These are phyloP conservation scores for Acomys russatus DNA, from an alignment of 2,797 vertebrate genomes.

Conservation along the genomic window DNA sequence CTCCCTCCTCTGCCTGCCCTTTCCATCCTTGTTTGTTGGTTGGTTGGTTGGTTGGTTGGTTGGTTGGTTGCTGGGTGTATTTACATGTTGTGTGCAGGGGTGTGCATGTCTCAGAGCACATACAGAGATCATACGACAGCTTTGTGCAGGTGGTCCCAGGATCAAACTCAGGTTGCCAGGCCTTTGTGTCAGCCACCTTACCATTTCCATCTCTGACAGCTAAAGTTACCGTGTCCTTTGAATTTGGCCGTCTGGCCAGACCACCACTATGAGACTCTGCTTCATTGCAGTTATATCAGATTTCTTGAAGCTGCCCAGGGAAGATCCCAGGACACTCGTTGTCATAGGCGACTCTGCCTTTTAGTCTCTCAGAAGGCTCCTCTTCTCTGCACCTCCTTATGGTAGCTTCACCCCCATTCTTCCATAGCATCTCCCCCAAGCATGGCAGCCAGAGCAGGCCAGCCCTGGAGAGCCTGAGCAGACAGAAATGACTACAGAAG, in stretches of 20 bases:
- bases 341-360: not conserved
- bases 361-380: not conserved
- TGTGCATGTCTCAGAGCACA: not conserved
- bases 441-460: not conserved
- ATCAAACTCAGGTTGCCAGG: not conserved
- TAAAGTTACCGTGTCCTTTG: not conserved
- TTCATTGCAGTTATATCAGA: not conserved
- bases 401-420: not conserved
- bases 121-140: not conserved
- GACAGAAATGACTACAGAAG: not conserved
- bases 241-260: not conserved
- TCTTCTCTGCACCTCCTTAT: not conserved
- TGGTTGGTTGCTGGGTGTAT: not conserved
- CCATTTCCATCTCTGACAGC: not conserved
- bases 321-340: not conserved
- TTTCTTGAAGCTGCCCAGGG: not conserved
- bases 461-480: not conserved
- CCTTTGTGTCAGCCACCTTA: no score
- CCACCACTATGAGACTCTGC: not conserved
- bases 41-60: not conserved
- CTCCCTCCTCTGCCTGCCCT: no score
- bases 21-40: not conserved
- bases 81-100: no score
- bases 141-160: not conserved
- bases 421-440: not conserved